These are phyloP conservation scores for Taenaris catops DNA, from an alignment of 2,888 invertebrate genomes.

Conservation along the genomic window DNA sequence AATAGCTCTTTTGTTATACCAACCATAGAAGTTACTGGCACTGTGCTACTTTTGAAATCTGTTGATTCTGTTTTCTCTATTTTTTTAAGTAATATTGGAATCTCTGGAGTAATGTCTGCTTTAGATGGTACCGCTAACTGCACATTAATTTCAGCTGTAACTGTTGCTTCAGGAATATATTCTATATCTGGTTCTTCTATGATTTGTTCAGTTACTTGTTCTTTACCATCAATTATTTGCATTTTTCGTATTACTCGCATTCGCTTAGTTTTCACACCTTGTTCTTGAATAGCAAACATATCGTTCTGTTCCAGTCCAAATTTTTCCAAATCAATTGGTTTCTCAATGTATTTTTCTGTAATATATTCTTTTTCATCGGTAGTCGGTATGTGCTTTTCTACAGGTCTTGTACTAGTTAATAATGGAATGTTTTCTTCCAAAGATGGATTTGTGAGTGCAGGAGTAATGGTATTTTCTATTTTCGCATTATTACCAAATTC, in stretches of 20 bases:
- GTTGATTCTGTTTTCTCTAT: background rate
- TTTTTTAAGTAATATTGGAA: background rate
- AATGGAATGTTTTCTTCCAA: background rate
- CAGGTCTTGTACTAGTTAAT: conserved; percentile 74
- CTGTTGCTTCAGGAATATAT: conserved; percentile 12
- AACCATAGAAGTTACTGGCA: background rate
- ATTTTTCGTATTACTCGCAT: conserved; percentile 70
- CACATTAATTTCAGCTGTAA: conserved; percentile 7
- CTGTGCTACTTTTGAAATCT: background rate
- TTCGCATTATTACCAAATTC: background rate
- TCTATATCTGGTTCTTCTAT: conserved; percentile 71
- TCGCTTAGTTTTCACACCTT: conserved; percentile 48
- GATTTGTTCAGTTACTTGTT: conserved; percentile 79
- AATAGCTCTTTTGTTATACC: conserved; percentile 1
- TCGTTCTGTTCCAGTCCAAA: conserved; percentile 79
- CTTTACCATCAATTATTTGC: conserved; percentile 81
- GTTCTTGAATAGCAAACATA: conserved; percentile 29
- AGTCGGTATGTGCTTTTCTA: conserved; percentile 87
- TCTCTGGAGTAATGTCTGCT: background rate
- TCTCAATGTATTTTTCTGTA: conserved; percentile 76
- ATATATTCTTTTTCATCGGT: conserved; percentile 89
- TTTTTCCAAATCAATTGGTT: conserved; percentile 88
- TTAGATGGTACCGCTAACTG: background rate
- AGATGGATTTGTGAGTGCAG: background rate
- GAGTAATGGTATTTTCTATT: background rate